These are phyloP conservation scores for Toxotes jaculatrix DNA, from an alignment of 2,113 vertebrate species.

Conservation along the genomic window DNA sequence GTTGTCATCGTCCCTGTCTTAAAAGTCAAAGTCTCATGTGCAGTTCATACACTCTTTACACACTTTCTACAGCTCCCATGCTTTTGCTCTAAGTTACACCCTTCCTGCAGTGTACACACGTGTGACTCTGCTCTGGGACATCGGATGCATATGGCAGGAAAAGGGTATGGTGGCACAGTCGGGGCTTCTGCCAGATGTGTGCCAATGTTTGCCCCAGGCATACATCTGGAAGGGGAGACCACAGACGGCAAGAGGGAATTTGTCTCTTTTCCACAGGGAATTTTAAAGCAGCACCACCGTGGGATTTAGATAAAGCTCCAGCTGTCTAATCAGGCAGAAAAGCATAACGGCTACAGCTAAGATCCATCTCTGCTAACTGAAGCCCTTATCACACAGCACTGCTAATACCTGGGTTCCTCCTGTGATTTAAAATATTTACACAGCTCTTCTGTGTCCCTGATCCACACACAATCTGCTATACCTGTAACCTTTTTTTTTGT, in stretches of 20 bases:
- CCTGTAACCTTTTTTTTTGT: slow-evolving; percentile 21
- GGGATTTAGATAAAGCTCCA: slow-evolving; percentile 42
- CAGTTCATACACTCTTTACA: slow-evolving; percentile 22
- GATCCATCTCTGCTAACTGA: background rate
- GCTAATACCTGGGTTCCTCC: slow-evolving; percentile 21
- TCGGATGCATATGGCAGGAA: slow-evolving; percentile 20
- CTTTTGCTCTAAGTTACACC: background rate
- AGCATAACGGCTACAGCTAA: slow-evolving; percentile 14
- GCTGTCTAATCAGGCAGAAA: slow-evolving; percentile 39
- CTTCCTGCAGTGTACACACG: slow-evolving; percentile 1
- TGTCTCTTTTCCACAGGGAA: slow-evolving; percentile 30
- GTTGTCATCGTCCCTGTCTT: background rate
- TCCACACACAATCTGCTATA: background rate
- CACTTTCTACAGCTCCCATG: background rate
- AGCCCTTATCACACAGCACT: slow-evolving; percentile 3
- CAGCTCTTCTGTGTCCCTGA: slow-evolving; percentile 11
- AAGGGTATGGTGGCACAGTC: slow-evolving; percentile 27
- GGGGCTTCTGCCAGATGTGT: slow-evolving; percentile 47
- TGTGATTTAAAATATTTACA: slow-evolving; percentile 34
- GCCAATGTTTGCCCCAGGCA: slow-evolving; percentile 46
- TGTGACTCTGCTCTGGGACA: slow-evolving; percentile 27
- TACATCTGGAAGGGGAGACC: slow-evolving; percentile 60
- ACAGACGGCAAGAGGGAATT: slow-evolving; percentile 27
- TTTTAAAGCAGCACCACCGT: slow-evolving; percentile 25
- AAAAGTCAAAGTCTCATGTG: background rate